Conservation (phyloP, 2,888 invertebrate species). For the Drosophila melanosoma region DNA sequence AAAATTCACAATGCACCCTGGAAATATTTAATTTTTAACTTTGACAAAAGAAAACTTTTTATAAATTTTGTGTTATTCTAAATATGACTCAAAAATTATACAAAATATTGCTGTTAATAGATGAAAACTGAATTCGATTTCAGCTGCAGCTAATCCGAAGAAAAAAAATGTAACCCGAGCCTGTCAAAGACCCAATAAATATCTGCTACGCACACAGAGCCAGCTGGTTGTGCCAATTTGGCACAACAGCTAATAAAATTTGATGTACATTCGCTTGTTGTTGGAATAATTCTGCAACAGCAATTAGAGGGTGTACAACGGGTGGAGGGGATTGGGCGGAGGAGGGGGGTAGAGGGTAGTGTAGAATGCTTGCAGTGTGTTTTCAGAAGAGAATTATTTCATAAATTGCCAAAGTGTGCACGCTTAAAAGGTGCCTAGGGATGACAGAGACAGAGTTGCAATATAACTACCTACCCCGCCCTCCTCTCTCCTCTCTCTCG, state of each 20-base stretch:
- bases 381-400: slow-evolving; percentile 17
- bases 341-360: neutral
- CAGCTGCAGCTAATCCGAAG: slow-evolving; percentile 3
- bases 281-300: slow-evolving; percentile 37
- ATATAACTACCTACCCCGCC: neutral
- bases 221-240: slow-evolving; percentile 42
- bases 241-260: slow-evolving; percentile 52
- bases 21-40: neutral
- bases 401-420: slow-evolving; percentile 57
- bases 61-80: neutral
- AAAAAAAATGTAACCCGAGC: neutral
- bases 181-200: slow-evolving; percentile 27
- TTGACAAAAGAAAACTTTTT: no score
- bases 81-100: neutral
- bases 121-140: slow-evolving; percentile 23
- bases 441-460: slow-evolving; percentile 8
- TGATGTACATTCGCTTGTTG: slow-evolving; percentile 17
- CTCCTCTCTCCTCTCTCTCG: neutral
- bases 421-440: slow-evolving; percentile 50
- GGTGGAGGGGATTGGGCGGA: neutral
- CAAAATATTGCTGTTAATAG: slow-evolving; percentile 18
- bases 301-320: slow-evolving; percentile 39
- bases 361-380: neutral
- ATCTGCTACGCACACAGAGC: neutral
- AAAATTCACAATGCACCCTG: neutral